Base-by-base conservation (phyloP, 92 coral and sea anemone species). In the Montipora capitata region DNA sequence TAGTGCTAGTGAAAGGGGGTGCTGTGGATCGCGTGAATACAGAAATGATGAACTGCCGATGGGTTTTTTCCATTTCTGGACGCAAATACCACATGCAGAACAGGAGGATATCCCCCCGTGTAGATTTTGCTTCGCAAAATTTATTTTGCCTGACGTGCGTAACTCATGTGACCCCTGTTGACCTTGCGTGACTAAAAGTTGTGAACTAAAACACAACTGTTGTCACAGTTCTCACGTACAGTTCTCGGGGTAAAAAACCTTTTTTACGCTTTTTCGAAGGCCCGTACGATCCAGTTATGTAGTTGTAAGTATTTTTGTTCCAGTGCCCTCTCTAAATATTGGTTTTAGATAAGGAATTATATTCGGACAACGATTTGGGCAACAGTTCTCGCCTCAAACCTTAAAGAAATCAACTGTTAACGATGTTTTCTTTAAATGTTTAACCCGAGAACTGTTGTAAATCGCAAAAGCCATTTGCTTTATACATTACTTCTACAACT, bases 21-120 rank as follows among this genome's bases (percentile, higher is more conserved):
- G 16, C 2, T n/a, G 5, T 54, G 59, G 59, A 54, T 54, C 12
- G 59, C 59, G 16, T 54, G 59, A 54, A 54, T 54, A 54, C 14
- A 54, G 59, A 54, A 54, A 54, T 54, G 59, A 54, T 54, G 59
- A 54, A 54, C 59, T 54, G 59, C 59, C 59, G 1, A 54, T 54
- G 59, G 59, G 59, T 3, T 54, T 54, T 54, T 54, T 54, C 92
- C 88, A 2, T 88, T 88, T 62, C 82, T 81, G 72, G 92, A 64
- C 8, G 81, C 59, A 54, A 54, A 54, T 54, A 54, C 59, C 59
- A 54, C 59, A 0, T 54, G 59, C 59, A 54, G 59, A 54, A 54
- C 59, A 54, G 59, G 16, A 54, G 16, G 59, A 54, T 54, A 54
- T 54, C 11, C 59, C 59, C n/a, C 91, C 74, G 6, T 87, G 79